Evolutionary conservation across 1,140 invertebrate species (phyloP).

Genomic region (Drosophila tristis): DNA sequence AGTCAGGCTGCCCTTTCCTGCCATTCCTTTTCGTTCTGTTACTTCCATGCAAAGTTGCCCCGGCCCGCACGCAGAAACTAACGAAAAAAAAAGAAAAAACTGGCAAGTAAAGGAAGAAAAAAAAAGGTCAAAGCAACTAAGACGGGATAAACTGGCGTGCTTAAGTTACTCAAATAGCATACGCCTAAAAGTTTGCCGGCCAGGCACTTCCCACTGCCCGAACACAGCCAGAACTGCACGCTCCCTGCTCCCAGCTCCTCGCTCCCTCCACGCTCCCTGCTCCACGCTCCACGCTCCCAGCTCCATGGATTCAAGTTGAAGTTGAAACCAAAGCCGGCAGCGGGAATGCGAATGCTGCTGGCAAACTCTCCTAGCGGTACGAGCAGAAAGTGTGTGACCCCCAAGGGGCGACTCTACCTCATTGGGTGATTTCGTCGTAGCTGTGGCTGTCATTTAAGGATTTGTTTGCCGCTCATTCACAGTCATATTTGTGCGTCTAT

Average conservation of each 20-base stretch:
- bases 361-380: no score
- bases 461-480: no score
- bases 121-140: slow-evolving; percentile 77
- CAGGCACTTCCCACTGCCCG: neutral
- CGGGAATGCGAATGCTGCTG: no score
- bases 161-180: slow-evolving; percentile 73
- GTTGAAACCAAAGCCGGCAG: slow-evolving; percentile 1
- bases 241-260: slow-evolving; percentile 1
- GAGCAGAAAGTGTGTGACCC: no score
- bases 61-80: slow-evolving; percentile 27
- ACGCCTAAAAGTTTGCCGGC: slow-evolving; percentile 60
- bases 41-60: slow-evolving; percentile 58
- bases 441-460: no score
- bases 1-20: slow-evolving; percentile 4
- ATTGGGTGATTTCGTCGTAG: no score
- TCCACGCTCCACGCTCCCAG: neutral
- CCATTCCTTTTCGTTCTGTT: neutral
- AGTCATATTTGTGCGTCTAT: no score
- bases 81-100: slow-evolving; percentile 13
- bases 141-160: slow-evolving; percentile 67
- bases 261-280: neutral
- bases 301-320: slow-evolving; percentile 18
- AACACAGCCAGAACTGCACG: slow-evolving; percentile 10
- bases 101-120: slow-evolving; percentile 11
- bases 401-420: no score